Evolutionary conservation across 2,113 vertebrate genomes (phyloP).

Genomic region (Heterotis niloticus): DNA sequence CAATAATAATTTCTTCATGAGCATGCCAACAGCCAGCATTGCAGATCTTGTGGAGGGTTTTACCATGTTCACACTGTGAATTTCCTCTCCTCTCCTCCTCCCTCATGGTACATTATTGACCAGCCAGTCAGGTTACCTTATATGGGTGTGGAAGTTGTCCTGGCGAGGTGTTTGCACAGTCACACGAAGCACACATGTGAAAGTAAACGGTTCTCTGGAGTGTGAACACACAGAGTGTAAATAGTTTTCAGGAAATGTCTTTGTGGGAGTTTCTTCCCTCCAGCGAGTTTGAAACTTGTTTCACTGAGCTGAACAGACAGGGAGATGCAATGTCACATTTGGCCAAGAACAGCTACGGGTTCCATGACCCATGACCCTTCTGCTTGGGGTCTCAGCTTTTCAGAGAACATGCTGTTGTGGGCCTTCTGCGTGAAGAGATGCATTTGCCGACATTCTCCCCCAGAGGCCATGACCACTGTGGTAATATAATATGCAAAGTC

Average conservation of each 20-base stretch:
- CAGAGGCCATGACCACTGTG: not conserved
- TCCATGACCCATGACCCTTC: conserved; percentile 11
- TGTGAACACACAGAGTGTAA: not conserved
- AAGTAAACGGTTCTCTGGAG: not conserved
- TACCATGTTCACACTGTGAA: no score
- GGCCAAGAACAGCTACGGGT: not conserved
- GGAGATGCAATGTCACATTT: no score
- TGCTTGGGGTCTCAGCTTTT: not conserved
- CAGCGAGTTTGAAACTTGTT: not conserved
- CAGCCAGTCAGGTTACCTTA: not conserved
- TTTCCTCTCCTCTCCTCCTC: not conserved
- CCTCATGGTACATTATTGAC: not conserved
- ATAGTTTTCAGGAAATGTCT: not conserved
- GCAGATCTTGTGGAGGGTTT: no score
- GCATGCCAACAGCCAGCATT: no score
- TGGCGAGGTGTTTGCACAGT: not conserved
- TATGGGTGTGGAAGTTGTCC: not conserved
- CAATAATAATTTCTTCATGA: no score
- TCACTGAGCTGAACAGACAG: no score
- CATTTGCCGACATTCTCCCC: not conserved
- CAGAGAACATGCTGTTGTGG: not conserved
- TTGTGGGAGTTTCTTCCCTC: not conserved
- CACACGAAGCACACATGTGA: not conserved
- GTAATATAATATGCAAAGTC: no score
- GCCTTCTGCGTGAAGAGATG: no score